phyloP scores from a whole-genome alignment of 1,140 invertebrate species.

The Drosophila obscura region DNA sequence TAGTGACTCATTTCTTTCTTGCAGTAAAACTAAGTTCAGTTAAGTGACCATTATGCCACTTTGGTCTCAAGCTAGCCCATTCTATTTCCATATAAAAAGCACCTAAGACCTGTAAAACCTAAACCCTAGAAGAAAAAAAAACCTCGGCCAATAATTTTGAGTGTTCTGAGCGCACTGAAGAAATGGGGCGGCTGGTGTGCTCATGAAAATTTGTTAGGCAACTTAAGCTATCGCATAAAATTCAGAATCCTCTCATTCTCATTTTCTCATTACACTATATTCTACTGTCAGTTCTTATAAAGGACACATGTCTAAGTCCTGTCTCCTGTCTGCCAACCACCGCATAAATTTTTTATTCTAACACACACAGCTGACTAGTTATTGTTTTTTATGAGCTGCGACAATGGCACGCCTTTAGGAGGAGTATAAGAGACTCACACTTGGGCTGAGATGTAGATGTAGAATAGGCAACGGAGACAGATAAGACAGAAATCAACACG shows the following conservation, averaged over 20 bases:
- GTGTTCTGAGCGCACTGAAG: conserved; percentile 9
- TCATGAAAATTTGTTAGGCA: conserved; percentile 66
- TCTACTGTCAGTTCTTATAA: conserved; percentile 66
- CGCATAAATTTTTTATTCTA: conserved; percentile 77
- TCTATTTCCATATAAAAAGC: conserved; percentile 50
- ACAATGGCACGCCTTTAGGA: conserved; percentile 51
- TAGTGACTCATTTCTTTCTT: background rate
- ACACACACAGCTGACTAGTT: conserved; percentile 50
- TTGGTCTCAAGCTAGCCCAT: conserved; percentile 46
- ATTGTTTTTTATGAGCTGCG: conserved; percentile 78
- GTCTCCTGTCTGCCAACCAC: conserved; percentile 47
- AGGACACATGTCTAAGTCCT: conserved; percentile 72
- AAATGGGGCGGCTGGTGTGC: background rate
- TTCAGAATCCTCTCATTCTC: conserved; percentile 44
- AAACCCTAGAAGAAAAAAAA: background rate
- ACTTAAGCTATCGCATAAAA: conserved; percentile 71
- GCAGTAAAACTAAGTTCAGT: conserved; percentile 66
- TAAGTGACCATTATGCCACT: conserved; percentile 68
- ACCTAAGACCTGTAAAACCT: conserved; percentile 60
- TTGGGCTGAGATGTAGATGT: background rate
- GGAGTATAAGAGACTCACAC: background rate
- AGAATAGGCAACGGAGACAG: background rate
- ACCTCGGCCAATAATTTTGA: conserved; percentile 57
- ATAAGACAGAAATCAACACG: conserved; percentile 28
- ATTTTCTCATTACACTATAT: conserved; percentile 16